Percentiles rank a stretch among this genome's conserved stretches.
Evolutionary conservation across 2,888 invertebrate species (phyloP).

Genomic region (Eilema depressum): DNA sequence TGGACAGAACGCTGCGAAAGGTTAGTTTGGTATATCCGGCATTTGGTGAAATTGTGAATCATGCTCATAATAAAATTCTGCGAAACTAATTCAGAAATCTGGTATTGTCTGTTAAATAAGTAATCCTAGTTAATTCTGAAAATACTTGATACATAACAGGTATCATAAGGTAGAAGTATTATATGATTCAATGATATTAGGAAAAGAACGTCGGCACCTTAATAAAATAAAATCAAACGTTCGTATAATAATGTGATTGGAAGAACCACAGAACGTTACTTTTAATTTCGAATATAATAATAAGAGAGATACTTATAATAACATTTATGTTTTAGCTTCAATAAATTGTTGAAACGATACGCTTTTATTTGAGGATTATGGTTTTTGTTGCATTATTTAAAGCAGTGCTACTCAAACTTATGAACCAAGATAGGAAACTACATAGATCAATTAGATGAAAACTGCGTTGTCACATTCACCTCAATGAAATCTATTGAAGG

Average conservation of each 20-base stretch:
- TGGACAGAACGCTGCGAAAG: no score
- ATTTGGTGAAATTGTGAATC: no score
- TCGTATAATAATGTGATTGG: conserved; percentile 19
- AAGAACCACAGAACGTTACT: conserved; percentile 7
- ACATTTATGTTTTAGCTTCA: background rate
- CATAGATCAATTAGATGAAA: background rate
- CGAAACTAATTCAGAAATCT: no score
- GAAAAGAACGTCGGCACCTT: background rate
- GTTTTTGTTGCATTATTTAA: background rate
- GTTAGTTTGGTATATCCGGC: no score
- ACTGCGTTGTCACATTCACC: background rate
- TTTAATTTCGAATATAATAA: conserved; percentile 12
- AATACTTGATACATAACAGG: no score
- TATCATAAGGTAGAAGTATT: no score
- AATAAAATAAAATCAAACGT: conserved; percentile 28
- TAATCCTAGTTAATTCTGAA: no score
- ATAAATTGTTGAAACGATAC: background rate
- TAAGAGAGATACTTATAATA: background rate
- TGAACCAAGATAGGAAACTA: no score
- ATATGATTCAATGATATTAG: no score
- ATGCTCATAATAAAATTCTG: no score
- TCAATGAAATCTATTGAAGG: no score
- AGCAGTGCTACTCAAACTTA: background rate
- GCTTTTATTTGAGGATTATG: background rate
- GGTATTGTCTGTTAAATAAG: no score